A percentile compares a stretch with the other conserved stretches of the same genome.
These are phyloP conservation scores for Pseudomyrmex flavicornis DNA, from an alignment of 1,140 invertebrate species.

Conservation along the genomic window DNA sequence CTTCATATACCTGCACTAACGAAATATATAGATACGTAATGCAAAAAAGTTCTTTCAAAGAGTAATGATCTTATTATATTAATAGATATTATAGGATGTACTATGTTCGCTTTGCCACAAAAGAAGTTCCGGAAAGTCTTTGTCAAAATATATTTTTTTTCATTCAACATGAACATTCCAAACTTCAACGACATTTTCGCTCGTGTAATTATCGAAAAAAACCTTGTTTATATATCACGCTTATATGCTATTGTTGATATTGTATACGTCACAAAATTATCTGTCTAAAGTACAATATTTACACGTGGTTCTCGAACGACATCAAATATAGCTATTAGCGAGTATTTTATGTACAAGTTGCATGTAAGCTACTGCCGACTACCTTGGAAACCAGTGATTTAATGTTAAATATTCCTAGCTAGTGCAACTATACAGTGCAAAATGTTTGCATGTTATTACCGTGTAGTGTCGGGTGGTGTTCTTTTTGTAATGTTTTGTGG, in stretches of 20 bases:
- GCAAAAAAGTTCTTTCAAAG: no score
- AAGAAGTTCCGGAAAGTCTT: no score
- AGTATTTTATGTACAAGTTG: conserved; percentile 13
- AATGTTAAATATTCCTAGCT: conserved; percentile 11
- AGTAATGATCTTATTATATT: no score
- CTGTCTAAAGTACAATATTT: background rate
- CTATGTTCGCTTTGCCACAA: no score
- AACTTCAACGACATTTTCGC: background rate
- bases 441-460: conserved; percentile 78
- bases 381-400: background rate
- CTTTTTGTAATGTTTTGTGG: conserved; percentile 83
- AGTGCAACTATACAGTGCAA: conserved; percentile 47
- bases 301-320: background rate
- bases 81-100: no score
- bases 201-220: conserved; percentile 22
- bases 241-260: background rate
- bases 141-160: no score
- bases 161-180: no score
- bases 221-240: background rate
- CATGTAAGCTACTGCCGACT: conserved; percentile 11
- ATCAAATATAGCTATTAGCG: conserved; percentile 5
- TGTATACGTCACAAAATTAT: background rate
- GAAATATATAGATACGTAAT: no score
- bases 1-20: no score
- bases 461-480: conserved; percentile 83